A percentile compares a stretch with the other conserved stretches of the same genome.
These are phyloP conservation scores for Peromyscus polionotus DNA, from an alignment of 2,113 vertebrate genomes.

Conservation along the genomic window DNA sequence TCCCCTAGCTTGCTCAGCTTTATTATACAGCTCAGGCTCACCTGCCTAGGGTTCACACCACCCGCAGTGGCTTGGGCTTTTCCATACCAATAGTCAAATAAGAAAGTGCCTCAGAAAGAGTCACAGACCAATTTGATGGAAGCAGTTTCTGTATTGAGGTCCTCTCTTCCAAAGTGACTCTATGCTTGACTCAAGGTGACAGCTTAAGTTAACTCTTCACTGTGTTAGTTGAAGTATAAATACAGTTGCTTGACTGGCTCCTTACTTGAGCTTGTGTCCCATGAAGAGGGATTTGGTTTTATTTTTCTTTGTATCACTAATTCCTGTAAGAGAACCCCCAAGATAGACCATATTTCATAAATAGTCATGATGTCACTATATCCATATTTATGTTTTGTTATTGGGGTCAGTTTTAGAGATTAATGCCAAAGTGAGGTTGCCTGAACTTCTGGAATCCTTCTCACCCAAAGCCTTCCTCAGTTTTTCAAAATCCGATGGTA, in stretches of 20 bases:
- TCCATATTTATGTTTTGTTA: background rate
- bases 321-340: background rate
- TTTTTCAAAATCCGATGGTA: background rate
- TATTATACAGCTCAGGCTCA: no score
- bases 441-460: background rate
- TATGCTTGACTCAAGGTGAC: background rate
- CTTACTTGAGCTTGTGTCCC: background rate
- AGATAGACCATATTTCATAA: background rate
- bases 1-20: background rate
- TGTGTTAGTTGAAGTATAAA: no score
- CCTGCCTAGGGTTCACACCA: background rate
- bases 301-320: background rate
- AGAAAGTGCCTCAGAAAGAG: background rate
- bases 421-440: background rate
- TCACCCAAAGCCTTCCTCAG: background rate
- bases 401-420: background rate
- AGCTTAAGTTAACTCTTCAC: no score
- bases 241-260: background rate
- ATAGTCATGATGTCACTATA: background rate
- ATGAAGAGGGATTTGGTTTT: background rate
- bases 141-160: background rate
- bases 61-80: background rate
- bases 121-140: background rate
- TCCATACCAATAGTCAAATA: background rate
- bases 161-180: background rate